Conservation (phyloP, 2,113 vertebrate species). For the Polypterus bichir region DNA sequence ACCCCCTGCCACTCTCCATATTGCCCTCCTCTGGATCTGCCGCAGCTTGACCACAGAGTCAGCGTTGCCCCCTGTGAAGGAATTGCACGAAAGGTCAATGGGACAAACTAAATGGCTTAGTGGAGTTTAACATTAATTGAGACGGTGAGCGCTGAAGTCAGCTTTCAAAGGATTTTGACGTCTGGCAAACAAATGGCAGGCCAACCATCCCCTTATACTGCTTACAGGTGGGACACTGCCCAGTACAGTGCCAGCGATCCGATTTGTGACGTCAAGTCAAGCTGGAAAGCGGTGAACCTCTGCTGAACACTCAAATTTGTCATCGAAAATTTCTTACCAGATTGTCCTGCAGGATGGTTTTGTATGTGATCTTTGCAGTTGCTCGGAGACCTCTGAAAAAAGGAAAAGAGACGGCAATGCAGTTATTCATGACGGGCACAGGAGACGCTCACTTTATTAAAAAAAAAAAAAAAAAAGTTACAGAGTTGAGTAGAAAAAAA, state of each 20-base stretch:
- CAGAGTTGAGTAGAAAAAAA: no score
- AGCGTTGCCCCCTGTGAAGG: conserved; percentile 70
- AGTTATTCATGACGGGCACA: background rate
- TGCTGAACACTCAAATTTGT: no score
- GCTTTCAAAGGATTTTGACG: no score
- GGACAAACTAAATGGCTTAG: background rate
- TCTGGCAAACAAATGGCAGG: no score
- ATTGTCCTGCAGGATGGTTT: conserved; percentile 69
- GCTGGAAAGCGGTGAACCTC: background rate
- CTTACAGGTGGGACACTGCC: no score
- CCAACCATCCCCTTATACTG: no score
- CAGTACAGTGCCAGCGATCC: no score
- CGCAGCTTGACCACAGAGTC: conserved; percentile 87
- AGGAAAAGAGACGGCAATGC: conserved; percentile 1
- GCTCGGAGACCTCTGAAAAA: conserved; percentile 66
- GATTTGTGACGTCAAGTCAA: no score
- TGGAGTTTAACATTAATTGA: no score
- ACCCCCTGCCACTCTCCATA: conserved; percentile 89
- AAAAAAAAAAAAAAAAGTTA: no score
- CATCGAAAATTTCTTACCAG: conserved; percentile 40
- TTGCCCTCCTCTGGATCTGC: conserved; percentile 72
- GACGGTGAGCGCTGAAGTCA: no score
- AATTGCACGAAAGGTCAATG: conserved; percentile 11
- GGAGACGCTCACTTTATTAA: no score
- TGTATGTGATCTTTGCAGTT: conserved; percentile 75